Conservation (phyloP, 2,113 vertebrate genomes). For the Hymenochirus boettgeri region DNA sequence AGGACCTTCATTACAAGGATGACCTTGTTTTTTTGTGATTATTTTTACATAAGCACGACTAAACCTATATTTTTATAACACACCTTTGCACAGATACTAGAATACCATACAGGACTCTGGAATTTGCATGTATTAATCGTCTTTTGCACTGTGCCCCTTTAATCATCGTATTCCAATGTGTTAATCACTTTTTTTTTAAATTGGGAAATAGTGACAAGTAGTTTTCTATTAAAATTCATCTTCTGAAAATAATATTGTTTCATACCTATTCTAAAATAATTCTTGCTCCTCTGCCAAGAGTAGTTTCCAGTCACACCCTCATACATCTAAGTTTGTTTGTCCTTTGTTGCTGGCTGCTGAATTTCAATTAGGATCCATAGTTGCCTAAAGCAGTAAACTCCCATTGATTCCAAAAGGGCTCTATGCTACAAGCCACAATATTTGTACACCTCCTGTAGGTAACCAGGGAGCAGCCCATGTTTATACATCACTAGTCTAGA, state of each 20-base stretch:
- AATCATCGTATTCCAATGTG: too few relatives aligned
- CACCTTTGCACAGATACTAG: too few relatives aligned
- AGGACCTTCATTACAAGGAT: too few relatives aligned
- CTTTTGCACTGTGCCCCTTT: too few relatives aligned
- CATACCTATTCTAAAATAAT: background rate
- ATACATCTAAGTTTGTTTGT: background rate
- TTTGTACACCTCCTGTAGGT: slow-evolving; percentile 19
- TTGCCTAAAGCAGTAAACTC: background rate
- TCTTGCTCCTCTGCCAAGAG: background rate
- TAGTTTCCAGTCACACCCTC: background rate
- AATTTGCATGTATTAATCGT: too few relatives aligned
- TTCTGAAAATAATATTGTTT: background rate
- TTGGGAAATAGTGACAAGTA: slow-evolving; percentile 1
- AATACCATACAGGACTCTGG: too few relatives aligned
- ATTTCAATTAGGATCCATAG: background rate
- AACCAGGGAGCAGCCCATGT: slow-evolving; percentile 17
- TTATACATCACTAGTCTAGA: slow-evolving; percentile 19
- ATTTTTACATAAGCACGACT: too few relatives aligned
- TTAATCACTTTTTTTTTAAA: too few relatives aligned
- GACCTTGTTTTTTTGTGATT: too few relatives aligned
- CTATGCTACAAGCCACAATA: slow-evolving; percentile 3
- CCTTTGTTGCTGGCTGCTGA: background rate
- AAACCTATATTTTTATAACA: too few relatives aligned
- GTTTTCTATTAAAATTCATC: background rate
- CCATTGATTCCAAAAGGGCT: background rate